These are phyloP conservation scores for Cheilosia scutellata DNA, from an alignment of 2,888 invertebrate genomes.

Conservation along the genomic window DNA sequence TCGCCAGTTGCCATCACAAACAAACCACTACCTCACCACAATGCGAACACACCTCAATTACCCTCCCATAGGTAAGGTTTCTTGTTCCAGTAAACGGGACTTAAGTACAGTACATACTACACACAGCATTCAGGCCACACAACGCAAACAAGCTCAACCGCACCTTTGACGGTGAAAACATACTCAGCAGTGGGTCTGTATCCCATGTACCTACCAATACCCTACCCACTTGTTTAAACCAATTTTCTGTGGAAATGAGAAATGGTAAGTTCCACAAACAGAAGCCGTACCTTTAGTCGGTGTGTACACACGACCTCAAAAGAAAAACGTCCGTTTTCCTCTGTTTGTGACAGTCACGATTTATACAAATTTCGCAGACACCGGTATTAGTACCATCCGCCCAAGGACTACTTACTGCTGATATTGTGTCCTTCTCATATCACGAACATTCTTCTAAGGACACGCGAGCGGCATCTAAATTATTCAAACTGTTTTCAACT, in stretches of 20 bases:
- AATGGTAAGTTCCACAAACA: constrained; percentile 14
- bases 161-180: constrained; percentile 26
- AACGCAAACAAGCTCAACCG: constrained; percentile 38
- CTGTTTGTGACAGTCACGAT: constrained; percentile 53
- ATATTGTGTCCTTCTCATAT: constrained; percentile 5
- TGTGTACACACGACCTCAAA: constrained; percentile 6
- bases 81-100: constrained; percentile 5
- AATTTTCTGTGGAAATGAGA: constrained; percentile 21
- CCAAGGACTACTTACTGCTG: constrained; percentile 4
- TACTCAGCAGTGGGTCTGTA: neutral
- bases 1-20: neutral
- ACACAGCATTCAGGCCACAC: neutral
- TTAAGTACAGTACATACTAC: constrained; percentile 33
- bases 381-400: neutral
- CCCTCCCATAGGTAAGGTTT: constrained; percentile 6
- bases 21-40: neutral
- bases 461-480: constrained; percentile 37
- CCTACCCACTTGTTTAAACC: neutral
- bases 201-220: neutral
- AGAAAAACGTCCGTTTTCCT: constrained; percentile 10
- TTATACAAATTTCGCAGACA: constrained; percentile 29
- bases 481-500: constrained; percentile 53
- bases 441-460: constrained; percentile 26
- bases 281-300: constrained; percentile 1
- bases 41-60: constrained; percentile 40